Base-by-base conservation (phyloP, 2,113 vertebrate species). In the Murina feae region DNA sequence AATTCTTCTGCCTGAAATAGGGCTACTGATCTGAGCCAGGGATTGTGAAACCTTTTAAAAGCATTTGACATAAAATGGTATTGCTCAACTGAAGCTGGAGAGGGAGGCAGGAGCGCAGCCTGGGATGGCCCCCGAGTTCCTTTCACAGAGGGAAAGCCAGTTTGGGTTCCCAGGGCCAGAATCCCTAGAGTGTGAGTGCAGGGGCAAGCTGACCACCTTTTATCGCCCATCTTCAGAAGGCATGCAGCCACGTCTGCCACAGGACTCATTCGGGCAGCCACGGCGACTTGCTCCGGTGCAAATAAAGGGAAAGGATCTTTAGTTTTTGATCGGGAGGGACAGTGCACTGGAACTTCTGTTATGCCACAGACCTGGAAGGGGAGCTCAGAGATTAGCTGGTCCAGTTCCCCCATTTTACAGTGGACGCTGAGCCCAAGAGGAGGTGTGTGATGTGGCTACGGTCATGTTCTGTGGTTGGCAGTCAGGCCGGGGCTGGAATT, bases 361-460 rank as follows among this genome's bases (percentile, higher is more conserved):
- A 9, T 23, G 6, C 63, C 39, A 30, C 35, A 69, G 51, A 32
- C n/a, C 16, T 35, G 25, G 49, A 49, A 55, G 32, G 58, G 35
- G 47, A 32, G 8, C 76, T 30, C 53, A n/a, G 37, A 30, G 37
- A 32, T 79, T 20, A 79, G 35, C 53, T 28, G 16, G 55, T n/a
- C 30, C 9, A 2, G 37, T 53, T 53, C 35, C 37, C 65, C 44
- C 44, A 11, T 32, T 69, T 82, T 69, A 18, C 35, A 37, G 4
- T 3, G 49, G 69, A 74, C 58, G 58, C 9, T 2, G 42, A 25
- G 28, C 53, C 51, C 12, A 23, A 20, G 72, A 69, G 13, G 63
- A 65, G 49, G 14, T 11, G 2, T 1, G 0, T 17, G 7, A 9
- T 13, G 5, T 63, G 47, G 49, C 23, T 14, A 32, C 0, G 0